Conservation (phyloP, 1,140 invertebrate species). For the Neelides sp. region DNA sequence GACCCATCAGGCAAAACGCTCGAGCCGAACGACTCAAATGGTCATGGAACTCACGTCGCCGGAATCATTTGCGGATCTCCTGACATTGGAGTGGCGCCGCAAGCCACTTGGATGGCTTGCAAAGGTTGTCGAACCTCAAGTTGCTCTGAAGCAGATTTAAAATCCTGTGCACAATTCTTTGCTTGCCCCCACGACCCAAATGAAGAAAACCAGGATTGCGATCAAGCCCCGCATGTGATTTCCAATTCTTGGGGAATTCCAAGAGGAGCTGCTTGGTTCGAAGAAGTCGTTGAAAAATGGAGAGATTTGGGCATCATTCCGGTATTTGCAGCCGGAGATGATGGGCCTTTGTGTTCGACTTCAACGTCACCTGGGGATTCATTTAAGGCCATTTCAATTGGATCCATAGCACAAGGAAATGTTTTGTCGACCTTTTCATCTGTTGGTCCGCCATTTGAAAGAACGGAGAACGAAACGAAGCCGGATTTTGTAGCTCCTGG, state of each 20-base stretch:
- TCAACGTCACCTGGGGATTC: slow-evolving; percentile 13
- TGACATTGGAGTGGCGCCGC: slow-evolving; percentile 12
- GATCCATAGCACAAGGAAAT: background rate
- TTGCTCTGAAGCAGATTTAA: slow-evolving; percentile 5
- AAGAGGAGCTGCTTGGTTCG: background rate
- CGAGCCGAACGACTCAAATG: slow-evolving; percentile 7
- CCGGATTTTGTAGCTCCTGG: slow-evolving; percentile 14
- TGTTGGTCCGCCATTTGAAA: slow-evolving; percentile 4
- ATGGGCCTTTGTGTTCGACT: background rate
- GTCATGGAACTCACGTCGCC: slow-evolving; percentile 17
- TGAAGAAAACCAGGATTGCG: slow-evolving; percentile 9
- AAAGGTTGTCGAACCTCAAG: background rate
- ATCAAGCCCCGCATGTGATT: slow-evolving; percentile 14
- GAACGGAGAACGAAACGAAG: background rate
- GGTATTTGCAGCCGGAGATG: background rate
- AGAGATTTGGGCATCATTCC: background rate
- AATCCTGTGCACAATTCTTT: slow-evolving; percentile 18
- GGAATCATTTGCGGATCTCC: slow-evolving; percentile 9
- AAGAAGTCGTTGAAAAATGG: slow-evolving; percentile 3
- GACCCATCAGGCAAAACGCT: slow-evolving; percentile 5
- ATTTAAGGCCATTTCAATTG: slow-evolving; percentile 11
- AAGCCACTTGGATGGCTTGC: slow-evolving; percentile 10
- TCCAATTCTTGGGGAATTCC: slow-evolving; percentile 16
- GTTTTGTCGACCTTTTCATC: slow-evolving; percentile 10
- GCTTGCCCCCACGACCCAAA: slow-evolving; percentile 12